Evolutionary conservation across 2,888 invertebrate genomes (phyloP).

Genomic region (Helobdella robusta): DNA sequence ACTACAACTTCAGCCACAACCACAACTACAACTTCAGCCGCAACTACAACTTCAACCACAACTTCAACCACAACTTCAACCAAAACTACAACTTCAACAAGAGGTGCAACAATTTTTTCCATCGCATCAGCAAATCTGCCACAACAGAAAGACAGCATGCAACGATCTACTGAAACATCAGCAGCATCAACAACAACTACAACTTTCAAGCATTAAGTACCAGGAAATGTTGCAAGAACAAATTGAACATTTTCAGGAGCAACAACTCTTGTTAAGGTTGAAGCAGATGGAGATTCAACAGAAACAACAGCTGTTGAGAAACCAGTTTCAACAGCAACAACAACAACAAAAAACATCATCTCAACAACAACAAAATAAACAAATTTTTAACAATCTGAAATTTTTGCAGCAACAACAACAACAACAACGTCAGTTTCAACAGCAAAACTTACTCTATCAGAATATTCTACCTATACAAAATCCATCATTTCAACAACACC

Average conservation of each 20-base stretch:
- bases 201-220: no score
- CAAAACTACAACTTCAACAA: slow-evolving; percentile 8
- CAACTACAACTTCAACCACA: slow-evolving; percentile 13
- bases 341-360: slow-evolving; percentile 1
- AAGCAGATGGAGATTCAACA: slow-evolving; percentile 1
- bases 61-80: no score
- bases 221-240: no score
- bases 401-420: background rate
- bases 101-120: no score
- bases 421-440: background rate
- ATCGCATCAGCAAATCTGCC: no score
- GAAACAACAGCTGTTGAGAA: background rate
- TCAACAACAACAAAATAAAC: background rate
- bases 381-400: background rate
- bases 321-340: background rate
- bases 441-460: background rate
- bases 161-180: no score
- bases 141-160: no score
- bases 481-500: no score
- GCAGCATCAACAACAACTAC: no score
- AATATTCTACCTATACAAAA: background rate
- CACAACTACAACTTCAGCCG: background rate
- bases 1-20: background rate
- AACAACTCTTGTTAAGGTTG: no score
- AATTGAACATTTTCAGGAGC: no score